These are phyloP conservation scores for Poliocrania exsul DNA, from an alignment of 2,797 vertebrate species.

Conservation along the genomic window DNA sequence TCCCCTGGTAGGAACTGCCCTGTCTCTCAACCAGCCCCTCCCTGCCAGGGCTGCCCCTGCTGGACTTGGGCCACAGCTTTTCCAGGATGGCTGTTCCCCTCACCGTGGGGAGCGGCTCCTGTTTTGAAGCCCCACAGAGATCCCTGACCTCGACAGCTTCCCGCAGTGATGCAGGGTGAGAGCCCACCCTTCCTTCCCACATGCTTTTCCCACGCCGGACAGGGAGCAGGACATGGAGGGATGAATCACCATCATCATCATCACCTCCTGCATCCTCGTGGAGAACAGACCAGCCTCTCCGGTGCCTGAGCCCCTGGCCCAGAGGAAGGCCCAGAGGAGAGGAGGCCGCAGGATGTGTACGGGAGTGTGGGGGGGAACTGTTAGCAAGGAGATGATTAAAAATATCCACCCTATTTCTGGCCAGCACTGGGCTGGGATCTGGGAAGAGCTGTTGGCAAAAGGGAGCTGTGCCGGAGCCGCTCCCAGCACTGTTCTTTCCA, in stretches of 20 bases:
- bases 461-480: constrained; percentile 19
- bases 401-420: constrained; percentile 68
- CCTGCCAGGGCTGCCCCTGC: not conserved
- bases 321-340: not conserved
- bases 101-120: fast-evolving
- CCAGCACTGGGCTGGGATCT: constrained; percentile 32
- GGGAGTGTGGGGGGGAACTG: not conserved
- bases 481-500: constrained; percentile 51
- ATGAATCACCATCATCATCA: constrained; percentile 51
- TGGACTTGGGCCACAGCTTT: not conserved
- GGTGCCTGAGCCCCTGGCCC: not conserved
- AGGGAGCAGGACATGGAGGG: not conserved
- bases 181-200: constrained; percentile 62
- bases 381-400: constrained; percentile 58
- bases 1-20: not conserved
- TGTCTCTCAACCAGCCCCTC: not conserved
- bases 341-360: constrained; percentile 8
- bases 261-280: not conserved
- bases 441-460: constrained; percentile 59
- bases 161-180: not conserved
- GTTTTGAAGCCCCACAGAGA: not conserved
- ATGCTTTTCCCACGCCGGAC: constrained; percentile 4
- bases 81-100: not conserved
- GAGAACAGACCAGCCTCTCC: not conserved
- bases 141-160: constrained; percentile 37